Base-by-base conservation (phyloP, 2,888 invertebrate species). In the Torymus aiolomorphi region DNA sequence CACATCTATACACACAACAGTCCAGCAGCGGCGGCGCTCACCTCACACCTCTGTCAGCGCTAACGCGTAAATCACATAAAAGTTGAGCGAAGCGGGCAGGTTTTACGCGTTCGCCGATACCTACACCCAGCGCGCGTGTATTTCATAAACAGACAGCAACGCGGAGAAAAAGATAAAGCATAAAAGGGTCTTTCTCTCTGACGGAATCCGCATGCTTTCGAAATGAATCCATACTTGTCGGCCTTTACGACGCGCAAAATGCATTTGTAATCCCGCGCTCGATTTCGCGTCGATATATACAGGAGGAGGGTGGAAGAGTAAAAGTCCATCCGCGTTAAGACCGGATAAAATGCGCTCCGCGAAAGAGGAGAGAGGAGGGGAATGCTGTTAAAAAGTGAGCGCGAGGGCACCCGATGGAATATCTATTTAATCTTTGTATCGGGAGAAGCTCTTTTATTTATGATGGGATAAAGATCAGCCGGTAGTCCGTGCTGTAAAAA, bases 71-170 rank as follows among this genome's bases (percentile, higher is more conserved):
- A 67, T 69, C 54, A 61, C 52, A 51, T 59, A 61, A 67, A 67
- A 75, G 59, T 75, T 67, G 51, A 67, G 42, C 5, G 16, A 31
- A 12, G 4, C 24, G 57, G 42, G 12, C 16, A 74, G 62, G 14
- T 76, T 76, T 76, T 69, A 76, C 18, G 76, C 61, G 24, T 62
- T 61, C 24, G 11, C 52, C 76, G 59, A 75, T 75, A 66, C 54
- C 11, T 2, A 11, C 67, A 42, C 13, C 3, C 63, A 49, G 24
- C 57, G 12, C 18, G 14, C n/a, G n/a, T 42, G 20, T 56, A 49
- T 74, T 49, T 49, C 65, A 66, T 74, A 66, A 74, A 74, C 65
- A 56, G 11, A 51, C 42, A 31, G 20, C 5, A 5, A 24, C 24
- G 24, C 3, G 24, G 24, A 24, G 24, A 24, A 24, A 24, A 24